These are phyloP conservation scores for Microctenopoma steveboyesi DNA, from an alignment of 2,797 vertebrate genomes.

Conservation along the genomic window DNA sequence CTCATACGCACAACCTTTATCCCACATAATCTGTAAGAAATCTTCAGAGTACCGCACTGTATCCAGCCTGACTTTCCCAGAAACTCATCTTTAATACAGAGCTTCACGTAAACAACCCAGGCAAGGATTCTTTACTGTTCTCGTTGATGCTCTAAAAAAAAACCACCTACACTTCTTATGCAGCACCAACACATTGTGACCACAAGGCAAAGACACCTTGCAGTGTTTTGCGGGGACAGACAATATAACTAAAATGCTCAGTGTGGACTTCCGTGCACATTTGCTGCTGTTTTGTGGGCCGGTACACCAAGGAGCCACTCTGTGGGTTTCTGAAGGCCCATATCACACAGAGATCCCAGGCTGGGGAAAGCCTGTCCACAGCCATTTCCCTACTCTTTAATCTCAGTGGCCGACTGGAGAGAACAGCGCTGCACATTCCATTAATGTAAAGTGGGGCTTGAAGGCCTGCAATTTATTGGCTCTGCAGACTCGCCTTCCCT, in stretches of 20 bases:
- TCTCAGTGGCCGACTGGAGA: constrained; percentile 74
- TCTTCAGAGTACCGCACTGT: constrained; percentile 49
- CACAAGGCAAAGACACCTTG: constrained; percentile 15
- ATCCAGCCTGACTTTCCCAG: constrained; percentile 48
- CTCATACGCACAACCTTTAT: constrained; percentile 59
- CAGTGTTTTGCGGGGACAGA: constrained; percentile 19
- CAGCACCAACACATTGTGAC: constrained; percentile 11
- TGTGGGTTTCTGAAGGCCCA: constrained; percentile 61
- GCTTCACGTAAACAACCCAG: constrained; percentile 51
- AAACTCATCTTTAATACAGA: constrained; percentile 52
- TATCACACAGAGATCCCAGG: constrained; percentile 54
- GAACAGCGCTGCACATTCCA: constrained; percentile 79
- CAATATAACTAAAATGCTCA: constrained; percentile 26
- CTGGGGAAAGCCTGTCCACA: constrained; percentile 74
- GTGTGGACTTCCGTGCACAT: constrained; percentile 12
- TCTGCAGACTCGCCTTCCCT: constrained; percentile 81
- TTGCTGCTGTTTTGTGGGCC: constrained; percentile 12
- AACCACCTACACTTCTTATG: neutral
- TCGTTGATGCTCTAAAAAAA: constrained; percentile 15
- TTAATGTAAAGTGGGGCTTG: constrained; percentile 86
- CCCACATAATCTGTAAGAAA: constrained; percentile 75
- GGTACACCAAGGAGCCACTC: constrained; percentile 41
- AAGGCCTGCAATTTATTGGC: constrained; percentile 85
- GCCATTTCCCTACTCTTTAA: constrained; percentile 82
- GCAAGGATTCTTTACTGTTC: constrained; percentile 29